Conservation (phyloP, 2,888 invertebrate species). For the Ceratothoa steindachneri region DNA sequence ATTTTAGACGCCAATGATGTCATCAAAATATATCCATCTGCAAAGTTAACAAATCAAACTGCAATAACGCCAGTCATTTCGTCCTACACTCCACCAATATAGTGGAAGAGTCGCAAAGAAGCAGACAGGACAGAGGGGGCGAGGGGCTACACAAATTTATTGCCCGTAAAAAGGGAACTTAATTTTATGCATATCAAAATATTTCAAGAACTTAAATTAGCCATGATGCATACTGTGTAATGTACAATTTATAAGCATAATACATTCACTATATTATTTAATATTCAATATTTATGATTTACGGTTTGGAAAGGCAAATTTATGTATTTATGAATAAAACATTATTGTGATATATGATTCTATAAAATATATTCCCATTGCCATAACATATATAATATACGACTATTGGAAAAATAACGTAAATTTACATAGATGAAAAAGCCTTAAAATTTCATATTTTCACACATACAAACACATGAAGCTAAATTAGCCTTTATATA, state of each 20-base stretch:
- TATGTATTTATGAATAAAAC: constrained; percentile 1
- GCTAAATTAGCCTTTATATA: neutral
- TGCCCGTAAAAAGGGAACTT: neutral
- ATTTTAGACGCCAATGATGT: too few species aligned
- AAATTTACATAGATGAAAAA: constrained; percentile 14
- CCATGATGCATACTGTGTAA: neutral
- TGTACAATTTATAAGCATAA: constrained; percentile 5
- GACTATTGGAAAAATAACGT: constrained; percentile 11
- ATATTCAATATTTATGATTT: constrained; percentile 13
- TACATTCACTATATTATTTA: constrained; percentile 8
- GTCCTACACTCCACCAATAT: neutral
- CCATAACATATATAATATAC: constrained; percentile 10
- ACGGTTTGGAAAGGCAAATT: constrained; percentile 5
- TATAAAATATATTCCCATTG: constrained; percentile 10
- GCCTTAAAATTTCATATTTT: neutral
- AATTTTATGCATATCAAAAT: neutral
- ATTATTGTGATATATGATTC: constrained; percentile 14
- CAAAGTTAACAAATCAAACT: constrained; percentile 1
- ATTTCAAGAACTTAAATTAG: constrained; percentile 6
- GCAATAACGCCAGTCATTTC: neutral
- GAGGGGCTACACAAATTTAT: neutral
- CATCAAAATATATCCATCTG: neutral
- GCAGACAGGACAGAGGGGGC: neutral
- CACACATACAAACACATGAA: neutral
- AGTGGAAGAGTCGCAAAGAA: neutral